Conservation (phyloP, 2,888 invertebrate genomes). For the Phortica magna region DNA sequence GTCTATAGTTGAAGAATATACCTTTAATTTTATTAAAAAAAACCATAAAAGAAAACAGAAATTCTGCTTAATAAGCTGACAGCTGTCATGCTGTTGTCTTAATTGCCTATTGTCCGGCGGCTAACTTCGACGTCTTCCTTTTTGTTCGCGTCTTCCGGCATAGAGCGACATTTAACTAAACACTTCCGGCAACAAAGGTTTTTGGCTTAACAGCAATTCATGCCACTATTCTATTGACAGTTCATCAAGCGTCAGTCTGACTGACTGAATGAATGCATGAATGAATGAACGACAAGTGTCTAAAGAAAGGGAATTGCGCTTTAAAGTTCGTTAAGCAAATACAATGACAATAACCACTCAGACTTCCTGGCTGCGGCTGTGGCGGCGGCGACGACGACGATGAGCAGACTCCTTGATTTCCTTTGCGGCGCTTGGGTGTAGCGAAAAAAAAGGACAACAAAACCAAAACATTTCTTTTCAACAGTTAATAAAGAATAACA, state of each 20-base stretch:
- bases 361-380: constrained; percentile 40
- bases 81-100: neutral
- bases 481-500: constrained; percentile 20
- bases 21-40: constrained; percentile 15
- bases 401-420: neutral
- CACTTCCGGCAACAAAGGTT: constrained; percentile 22
- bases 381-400: constrained; percentile 8
- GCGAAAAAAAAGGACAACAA: constrained; percentile 8
- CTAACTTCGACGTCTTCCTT: constrained; percentile 11
- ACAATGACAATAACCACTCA: constrained; percentile 46
- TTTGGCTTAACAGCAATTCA: constrained; percentile 15
- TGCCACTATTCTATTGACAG: constrained; percentile 17
- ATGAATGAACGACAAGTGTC: constrained; percentile 3
- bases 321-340: constrained; percentile 57
- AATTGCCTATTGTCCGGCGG: constrained; percentile 11
- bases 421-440: neutral
- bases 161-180: constrained; percentile 19
- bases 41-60: neutral
- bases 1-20: no score
- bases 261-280: neutral
- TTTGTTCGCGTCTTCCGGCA: neutral
- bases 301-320: constrained; percentile 24
- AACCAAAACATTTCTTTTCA: neutral
- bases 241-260: constrained; percentile 3
- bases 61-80: neutral